Evolutionary conservation across 2,113 vertebrate species (phyloP).

Genomic region (Varanus salvator): DNA sequence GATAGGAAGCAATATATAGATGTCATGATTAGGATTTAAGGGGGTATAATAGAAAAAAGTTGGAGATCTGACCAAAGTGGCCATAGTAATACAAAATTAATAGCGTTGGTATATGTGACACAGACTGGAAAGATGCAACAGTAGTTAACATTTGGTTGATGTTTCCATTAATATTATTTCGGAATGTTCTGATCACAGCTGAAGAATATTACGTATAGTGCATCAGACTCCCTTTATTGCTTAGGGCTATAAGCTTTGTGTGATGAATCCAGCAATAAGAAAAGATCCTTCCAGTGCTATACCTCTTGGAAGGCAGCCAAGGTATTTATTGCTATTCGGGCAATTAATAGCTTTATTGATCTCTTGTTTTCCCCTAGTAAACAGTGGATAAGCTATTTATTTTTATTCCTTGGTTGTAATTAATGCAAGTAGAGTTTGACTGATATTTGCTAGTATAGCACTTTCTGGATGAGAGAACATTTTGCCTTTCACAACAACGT

Average conservation of each 20-base stretch:
- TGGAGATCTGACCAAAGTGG: neutral
- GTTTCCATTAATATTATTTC: slow-evolving; percentile 71
- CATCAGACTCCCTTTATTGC: slow-evolving; percentile 61
- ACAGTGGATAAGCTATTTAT: slow-evolving; percentile 70
- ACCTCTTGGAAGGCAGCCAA: slow-evolving; percentile 59
- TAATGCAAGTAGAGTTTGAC: slow-evolving; percentile 74
- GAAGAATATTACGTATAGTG: slow-evolving; percentile 69
- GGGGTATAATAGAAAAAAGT: neutral
- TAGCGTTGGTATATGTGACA: slow-evolving; percentile 70
- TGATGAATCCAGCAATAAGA: slow-evolving; percentile 64
- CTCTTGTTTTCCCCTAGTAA: slow-evolving; percentile 68
- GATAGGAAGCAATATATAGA: too few relatives aligned
- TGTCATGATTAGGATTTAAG: neutral
- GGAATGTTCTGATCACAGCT: slow-evolving; percentile 67
- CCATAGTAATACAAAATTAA: slow-evolving; percentile 68
- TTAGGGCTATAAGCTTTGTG: slow-evolving; percentile 50
- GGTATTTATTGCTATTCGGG: slow-evolving; percentile 73
- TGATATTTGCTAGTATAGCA: slow-evolving; percentile 49
- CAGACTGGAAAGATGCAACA: slow-evolving; percentile 67
- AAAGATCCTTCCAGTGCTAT: slow-evolving; percentile 61
- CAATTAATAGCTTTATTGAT: slow-evolving; percentile 79
- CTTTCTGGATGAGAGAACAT: slow-evolving; percentile 40
- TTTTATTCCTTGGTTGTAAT: slow-evolving; percentile 72
- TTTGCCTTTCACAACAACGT: slow-evolving; percentile 29
- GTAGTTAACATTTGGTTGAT: slow-evolving; percentile 65